Evolutionary conservation across 1,140 invertebrate genomes (phyloP).

Genomic region (Lasaia peninsularis): DNA sequence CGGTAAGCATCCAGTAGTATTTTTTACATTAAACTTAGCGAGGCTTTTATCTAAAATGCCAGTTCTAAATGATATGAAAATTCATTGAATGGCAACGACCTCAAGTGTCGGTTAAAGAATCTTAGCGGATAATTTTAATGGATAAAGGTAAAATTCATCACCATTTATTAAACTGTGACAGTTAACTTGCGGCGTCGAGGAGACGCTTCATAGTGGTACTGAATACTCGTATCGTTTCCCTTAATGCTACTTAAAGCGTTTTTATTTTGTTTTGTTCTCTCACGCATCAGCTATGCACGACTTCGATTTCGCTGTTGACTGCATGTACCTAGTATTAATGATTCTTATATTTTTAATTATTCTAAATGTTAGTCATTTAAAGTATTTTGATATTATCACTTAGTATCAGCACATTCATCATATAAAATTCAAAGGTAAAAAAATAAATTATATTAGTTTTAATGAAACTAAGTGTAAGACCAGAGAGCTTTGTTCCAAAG

Average conservation of each 20-base stretch:
- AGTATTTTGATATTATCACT: conserved; percentile 59
- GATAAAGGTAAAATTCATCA: conserved; percentile 70
- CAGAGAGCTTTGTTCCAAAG: too few species aligned
- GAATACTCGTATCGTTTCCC: conserved; percentile 16
- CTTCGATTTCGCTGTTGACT: conserved; percentile 68
- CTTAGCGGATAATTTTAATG: conserved; percentile 64
- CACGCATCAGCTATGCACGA: conserved; percentile 75
- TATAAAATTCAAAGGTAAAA: conserved; percentile 59
- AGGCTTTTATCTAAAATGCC: conserved; percentile 69
- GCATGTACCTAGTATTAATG: conserved; percentile 63
- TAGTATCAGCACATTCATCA: conserved; percentile 72
- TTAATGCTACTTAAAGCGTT: conserved; percentile 32
- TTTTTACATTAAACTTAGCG: conserved; percentile 72
- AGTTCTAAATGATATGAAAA: conserved; percentile 58
- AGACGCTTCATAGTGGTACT: conserved; percentile 38
- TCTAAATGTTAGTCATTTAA: conserved; percentile 69
- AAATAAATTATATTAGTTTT: conserved; percentile 40
- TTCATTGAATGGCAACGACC: conserved; percentile 57
- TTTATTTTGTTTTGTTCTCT: conserved; percentile 62
- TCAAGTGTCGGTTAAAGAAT: conserved; percentile 54
- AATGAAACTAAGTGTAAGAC: conserved; percentile 63
- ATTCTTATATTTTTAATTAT: conserved; percentile 40
- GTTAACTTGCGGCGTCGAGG: conserved; percentile 38
- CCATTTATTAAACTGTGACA: conserved; percentile 53
- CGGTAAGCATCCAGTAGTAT: conserved; percentile 87